phyloP scores from a whole-genome alignment of 2,113 vertebrate genomes.

The Polypterus bichir region DNA sequence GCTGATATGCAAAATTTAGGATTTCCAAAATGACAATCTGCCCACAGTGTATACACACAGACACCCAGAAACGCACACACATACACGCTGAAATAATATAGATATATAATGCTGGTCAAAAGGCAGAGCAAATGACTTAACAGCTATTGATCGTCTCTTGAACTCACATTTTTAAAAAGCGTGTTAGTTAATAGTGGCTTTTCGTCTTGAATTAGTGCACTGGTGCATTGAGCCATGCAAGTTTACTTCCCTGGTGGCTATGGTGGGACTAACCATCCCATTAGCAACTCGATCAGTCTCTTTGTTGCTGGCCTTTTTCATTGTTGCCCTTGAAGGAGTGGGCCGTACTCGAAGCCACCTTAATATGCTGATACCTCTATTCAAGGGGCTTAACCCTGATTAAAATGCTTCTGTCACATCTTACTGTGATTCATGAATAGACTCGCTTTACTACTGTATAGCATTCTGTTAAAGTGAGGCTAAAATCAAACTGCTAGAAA shows the following conservation, averaged over 20 bases:
- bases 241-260: slow-evolving; percentile 36
- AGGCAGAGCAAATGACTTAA: slow-evolving; percentile 24
- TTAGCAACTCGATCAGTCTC: slow-evolving; percentile 53
- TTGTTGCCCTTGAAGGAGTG: slow-evolving; percentile 46
- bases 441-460: too few species aligned
- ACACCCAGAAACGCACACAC: not conserved
- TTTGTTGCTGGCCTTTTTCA: slow-evolving; percentile 48
- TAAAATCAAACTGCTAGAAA: too few species aligned
- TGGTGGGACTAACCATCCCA: slow-evolving; percentile 47
- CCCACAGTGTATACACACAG: too few species aligned
- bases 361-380: slow-evolving; percentile 34
- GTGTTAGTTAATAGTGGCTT: slow-evolving; percentile 38
- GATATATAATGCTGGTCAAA: slow-evolving; percentile 20
- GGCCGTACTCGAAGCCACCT: slow-evolving; percentile 25
- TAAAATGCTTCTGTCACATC: slow-evolving; percentile 9
- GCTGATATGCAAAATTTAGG: slow-evolving; percentile 46
- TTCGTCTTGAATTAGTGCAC: slow-evolving; percentile 23
- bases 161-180: slow-evolving; percentile 21
- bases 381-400: slow-evolving; percentile 28
- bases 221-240: slow-evolving; percentile 39
- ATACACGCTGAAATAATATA: slow-evolving; percentile 29
- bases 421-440: not conserved
- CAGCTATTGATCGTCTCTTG: slow-evolving; percentile 32
- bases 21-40: too few species aligned
- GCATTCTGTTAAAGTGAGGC: too few species aligned